Evolutionary conservation across 2,888 invertebrate species (phyloP), one percentile per base, ranked within the genome.

Genomic region (Nezara viridula): DNA sequence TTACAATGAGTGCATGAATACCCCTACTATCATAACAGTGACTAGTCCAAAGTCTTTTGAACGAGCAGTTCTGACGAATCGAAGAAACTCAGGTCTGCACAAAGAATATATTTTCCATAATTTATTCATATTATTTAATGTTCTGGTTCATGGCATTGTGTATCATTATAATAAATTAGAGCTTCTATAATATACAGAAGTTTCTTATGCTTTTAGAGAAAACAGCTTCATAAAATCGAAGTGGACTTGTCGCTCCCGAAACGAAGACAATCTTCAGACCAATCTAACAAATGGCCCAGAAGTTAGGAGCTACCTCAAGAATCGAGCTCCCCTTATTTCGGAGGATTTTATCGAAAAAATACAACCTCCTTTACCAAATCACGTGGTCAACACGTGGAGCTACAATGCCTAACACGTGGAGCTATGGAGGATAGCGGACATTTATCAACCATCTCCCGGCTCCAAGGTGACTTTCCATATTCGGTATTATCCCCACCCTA

Each of bases 391-490:
- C 66, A 66, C 66, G 66, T 66, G 66, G 32, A 66, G n/a, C 66
- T 66, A 27, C 27, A 32, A 66, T 66, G 27, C 32, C 32, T 10
- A 37, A 73, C 66, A 73, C 66, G 66, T 73, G 66, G 37, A 73
- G 37, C 32, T 14, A 60, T 27, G 12, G 27, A 14, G 9, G 55
- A 9, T 60, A 16, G 27, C 12, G n/a, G 27, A 60, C 37, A 37
- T 73, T 37, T 21, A 73, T 73, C 66, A 19, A 73, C 19, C 0
- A 21, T 37, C 32, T 73, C 60, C 27, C 6, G 5, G 37, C 27
- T 14, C 60, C 60, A 32, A 73, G 66, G 81, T n/a, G 81, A n/a
- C 81, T 81, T 81, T 81, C 81, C 81, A 44, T 47, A 81, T 81
- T 81, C 44, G 81, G 81, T 81, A 44, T 81, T 81, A 81, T 81